Conservation (phyloP, 2,888 invertebrate genomes). For the Machimus atricapillus region DNA sequence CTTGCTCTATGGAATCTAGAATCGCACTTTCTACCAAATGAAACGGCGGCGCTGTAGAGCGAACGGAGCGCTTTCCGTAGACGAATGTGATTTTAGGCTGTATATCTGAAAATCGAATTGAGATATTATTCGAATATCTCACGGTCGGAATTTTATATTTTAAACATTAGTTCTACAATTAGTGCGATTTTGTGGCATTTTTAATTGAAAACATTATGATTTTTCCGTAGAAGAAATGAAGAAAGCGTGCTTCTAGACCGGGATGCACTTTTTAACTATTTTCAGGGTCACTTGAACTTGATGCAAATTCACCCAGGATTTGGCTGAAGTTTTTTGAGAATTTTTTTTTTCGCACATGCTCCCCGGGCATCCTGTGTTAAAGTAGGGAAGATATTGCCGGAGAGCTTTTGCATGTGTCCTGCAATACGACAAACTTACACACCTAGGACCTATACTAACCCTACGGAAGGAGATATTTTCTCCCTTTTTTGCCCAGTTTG, state of each 20-base stretch:
- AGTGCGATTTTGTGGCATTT: not conserved
- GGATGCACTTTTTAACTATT: not conserved
- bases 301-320: not conserved
- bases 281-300: not conserved
- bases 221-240: not conserved
- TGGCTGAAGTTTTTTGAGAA: not conserved
- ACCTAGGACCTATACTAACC: not conserved
- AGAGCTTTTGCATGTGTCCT: conserved; percentile 19
- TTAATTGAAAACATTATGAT: no score
- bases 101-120: not conserved
- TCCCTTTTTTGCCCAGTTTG: not conserved
- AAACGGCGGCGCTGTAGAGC: not conserved
- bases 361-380: not conserved
- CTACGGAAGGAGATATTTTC: not conserved
- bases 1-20: not conserved
- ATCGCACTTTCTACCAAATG: not conserved
- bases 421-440: conserved; percentile 19
- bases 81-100: not conserved
- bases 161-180: not conserved
- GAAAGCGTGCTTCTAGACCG: not conserved
- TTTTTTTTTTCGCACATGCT: conserved; percentile 28
- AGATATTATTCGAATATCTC: not conserved
- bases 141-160: not conserved
- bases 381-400: not conserved
- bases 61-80: not conserved